Percentiles rank a stretch among this genome's conserved stretches.
Evolutionary conservation across 1,140 invertebrate genomes (phyloP).

Genomic region (Psilanteris sp.): DNA sequence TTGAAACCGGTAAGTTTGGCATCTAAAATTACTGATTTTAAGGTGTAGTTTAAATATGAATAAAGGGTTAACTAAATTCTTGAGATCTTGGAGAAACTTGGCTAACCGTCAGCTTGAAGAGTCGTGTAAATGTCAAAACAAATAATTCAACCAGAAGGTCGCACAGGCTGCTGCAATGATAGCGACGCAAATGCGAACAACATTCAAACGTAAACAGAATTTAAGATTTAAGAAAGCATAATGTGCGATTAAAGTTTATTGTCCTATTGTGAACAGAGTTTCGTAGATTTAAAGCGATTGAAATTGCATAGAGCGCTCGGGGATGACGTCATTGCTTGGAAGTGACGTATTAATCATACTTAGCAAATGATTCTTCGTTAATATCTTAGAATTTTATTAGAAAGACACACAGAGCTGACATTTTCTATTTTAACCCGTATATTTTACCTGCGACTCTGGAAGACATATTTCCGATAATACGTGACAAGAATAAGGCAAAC

Average conservation of each 20-base stretch:
- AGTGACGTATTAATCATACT: conserved; percentile 34
- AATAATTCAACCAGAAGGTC: conserved; percentile 47
- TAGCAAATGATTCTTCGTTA: conserved; percentile 16
- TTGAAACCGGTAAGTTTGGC: neutral
- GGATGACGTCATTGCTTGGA: neutral
- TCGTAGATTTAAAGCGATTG: neutral
- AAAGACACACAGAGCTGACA: conserved; percentile 7
- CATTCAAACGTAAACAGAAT: conserved; percentile 28
- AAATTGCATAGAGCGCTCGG: no score
- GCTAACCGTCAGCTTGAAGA: conserved; percentile 38
- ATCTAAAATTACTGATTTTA: conserved; percentile 13
- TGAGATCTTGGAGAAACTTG: conserved; percentile 19
- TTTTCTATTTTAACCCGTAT: conserved; percentile 49
- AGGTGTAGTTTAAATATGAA: conserved; percentile 41
- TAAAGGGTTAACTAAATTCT: conserved; percentile 37
- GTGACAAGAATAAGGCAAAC: conserved; percentile 57
- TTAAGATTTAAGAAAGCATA: neutral
- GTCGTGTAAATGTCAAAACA: conserved; percentile 57
- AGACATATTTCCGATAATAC: conserved; percentile 59
- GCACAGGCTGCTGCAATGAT: neutral
- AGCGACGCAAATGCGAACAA: conserved; percentile 19
- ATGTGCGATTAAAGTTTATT: conserved; percentile 26
- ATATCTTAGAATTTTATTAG: conserved; percentile 49
- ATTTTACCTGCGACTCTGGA: conserved; percentile 48
- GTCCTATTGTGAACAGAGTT: neutral